Percentiles rank a stretch among this genome's conserved stretches.
Evolutionary conservation across 2,888 invertebrate species (phyloP).

Genomic region (Rhyacophila evoluta): DNA sequence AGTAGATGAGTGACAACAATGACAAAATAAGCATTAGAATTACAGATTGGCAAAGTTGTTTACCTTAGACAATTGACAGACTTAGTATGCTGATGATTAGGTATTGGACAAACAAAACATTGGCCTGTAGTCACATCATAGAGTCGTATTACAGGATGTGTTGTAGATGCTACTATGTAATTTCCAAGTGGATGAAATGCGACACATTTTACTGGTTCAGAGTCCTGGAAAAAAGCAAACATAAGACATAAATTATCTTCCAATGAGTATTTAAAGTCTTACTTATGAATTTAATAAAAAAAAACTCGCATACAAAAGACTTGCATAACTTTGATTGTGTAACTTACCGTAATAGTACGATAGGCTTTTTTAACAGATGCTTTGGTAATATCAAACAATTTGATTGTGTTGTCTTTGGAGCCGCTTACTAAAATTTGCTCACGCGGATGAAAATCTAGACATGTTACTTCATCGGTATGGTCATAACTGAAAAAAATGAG

Average conservation of each 20-base stretch:
- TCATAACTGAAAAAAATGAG: constrained; percentile 74
- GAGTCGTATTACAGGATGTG: constrained; percentile 88
- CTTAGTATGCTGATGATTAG: constrained; percentile 85
- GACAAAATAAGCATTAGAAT: too few relatives aligned
- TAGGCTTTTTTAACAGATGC: constrained; percentile 98
- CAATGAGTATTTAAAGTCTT: too few relatives aligned
- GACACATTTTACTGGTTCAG: constrained; percentile 89
- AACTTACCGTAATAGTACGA: constrained; percentile 87
- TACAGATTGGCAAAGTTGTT: too few relatives aligned
- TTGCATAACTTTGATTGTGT: background rate
- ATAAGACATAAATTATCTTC: background rate
- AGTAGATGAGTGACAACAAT: too few relatives aligned
- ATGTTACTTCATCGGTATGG: constrained; percentile 97
- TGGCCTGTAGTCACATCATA: constrained; percentile 97
- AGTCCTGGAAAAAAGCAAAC: constrained; percentile 74
- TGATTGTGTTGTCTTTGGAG: constrained; percentile 92
- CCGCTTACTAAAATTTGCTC: constrained; percentile 96
- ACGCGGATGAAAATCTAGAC: constrained; percentile 95
- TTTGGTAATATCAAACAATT: constrained; percentile 98
- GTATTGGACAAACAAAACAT: constrained; percentile 94
- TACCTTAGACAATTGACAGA: constrained; percentile 82
- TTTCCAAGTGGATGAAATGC: constrained; percentile 97
- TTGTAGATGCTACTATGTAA: constrained; percentile 92
- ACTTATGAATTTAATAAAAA: too few relatives aligned
- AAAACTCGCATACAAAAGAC: background rate